Evolutionary conservation across 2,797 vertebrate genomes (phyloP), one percentile per base, ranked within the genome.

Genomic region (Girardinus metallicus): DNA sequence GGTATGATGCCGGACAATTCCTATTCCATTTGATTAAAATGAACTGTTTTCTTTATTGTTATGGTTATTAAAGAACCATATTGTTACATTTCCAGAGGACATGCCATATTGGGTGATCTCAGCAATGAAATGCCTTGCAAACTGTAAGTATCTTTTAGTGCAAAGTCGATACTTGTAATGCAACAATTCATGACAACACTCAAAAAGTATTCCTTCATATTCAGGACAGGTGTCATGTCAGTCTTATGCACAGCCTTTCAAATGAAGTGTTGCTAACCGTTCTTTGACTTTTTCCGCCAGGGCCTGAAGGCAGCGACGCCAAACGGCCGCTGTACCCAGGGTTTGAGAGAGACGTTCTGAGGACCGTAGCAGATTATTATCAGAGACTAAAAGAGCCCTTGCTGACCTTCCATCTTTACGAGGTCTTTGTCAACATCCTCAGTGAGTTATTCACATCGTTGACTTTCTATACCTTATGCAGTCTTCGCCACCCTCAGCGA

Each of bases 31-130:
- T 73, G 11, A 46, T 73, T 21, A 18, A 31, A 18, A 31, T 31
- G 11, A 8, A 23, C 5, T 23, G 18, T 15, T 6, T 36, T 16
- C 7, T 41, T 47, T 41, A 7, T 26, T 26, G 8, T 23, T 53
- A 53, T 9, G 8, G 49, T 53, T 26, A 10, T 26, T 53, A 53
- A 53, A 26, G 49, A 26, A 10, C 49, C 21, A 9, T 64, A 7
- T 0, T 5, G 16, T 83, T 83, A 5, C 13, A 1, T 83, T 41
- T 75, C 10, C 84, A 94, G 94, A 94, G 78, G 98, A 99, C 80
- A 96, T 99, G 93, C 98, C 98, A 75, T 96, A 99, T 60, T 99
- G 98, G 98, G 97, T 99, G 83, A 91, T 98, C 78, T 99, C 98
- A 2, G 98, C 98, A 81, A 98, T 99, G 98, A 99, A 97, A 91